phyloP scores from a whole-genome alignment of 2,888 invertebrate species.

The Lathronympha strigana region DNA sequence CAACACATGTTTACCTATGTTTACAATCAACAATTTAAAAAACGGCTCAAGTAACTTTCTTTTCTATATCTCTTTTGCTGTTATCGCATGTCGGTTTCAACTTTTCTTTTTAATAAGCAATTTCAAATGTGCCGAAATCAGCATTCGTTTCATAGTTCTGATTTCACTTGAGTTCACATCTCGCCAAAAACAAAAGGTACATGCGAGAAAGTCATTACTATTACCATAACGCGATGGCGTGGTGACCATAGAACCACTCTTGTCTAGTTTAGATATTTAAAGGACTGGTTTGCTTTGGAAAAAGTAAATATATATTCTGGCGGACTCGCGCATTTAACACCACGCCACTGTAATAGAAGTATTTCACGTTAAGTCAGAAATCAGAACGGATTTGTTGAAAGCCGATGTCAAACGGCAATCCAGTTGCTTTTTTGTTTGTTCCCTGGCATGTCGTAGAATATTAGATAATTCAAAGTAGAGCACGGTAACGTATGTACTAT shows the following conservation, averaged over 20 bases:
- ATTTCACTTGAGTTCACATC: conserved; percentile 14
- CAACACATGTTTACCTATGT: conserved; percentile 46
- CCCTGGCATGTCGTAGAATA: too few species aligned
- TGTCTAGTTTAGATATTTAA: not conserved
- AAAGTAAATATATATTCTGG: not conserved
- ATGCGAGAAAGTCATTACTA: not conserved
- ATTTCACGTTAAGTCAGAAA: not conserved
- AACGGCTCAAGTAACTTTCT: conserved; percentile 2
- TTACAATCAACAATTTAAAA: conserved; percentile 10
- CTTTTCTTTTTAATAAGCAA: not conserved
- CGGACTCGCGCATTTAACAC: not conserved
- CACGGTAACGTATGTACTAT: too few species aligned
- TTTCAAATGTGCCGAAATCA: not conserved
- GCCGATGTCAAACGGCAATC: conserved; percentile 4
- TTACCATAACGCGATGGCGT: conserved; percentile 9
- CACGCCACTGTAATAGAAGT: not conserved
- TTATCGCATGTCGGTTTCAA: not conserved
- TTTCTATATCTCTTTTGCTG: not conserved
- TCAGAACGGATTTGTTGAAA: conserved; percentile 3
- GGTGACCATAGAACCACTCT: not conserved
- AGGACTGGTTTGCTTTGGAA: not conserved
- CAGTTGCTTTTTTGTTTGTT: not conserved
- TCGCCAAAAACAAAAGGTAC: not conserved
- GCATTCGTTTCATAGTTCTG: not conserved
- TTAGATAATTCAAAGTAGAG: too few species aligned